Conservation (phyloP, 1,140 invertebrate genomes). For the Orchesella cincta region DNA sequence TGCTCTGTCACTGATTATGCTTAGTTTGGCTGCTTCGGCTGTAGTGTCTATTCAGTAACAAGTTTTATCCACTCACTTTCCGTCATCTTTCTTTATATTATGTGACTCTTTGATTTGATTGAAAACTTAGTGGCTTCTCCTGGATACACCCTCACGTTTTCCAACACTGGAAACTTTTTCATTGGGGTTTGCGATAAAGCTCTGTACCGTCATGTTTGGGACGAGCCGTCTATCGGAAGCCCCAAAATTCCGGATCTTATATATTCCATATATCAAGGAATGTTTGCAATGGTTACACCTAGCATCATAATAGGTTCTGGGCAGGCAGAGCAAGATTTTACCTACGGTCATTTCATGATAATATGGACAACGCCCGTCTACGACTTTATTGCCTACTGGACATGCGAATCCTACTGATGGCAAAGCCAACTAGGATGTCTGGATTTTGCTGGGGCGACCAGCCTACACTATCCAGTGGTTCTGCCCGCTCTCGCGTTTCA, state of each 20-base stretch:
- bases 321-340: background rate
- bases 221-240: background rate
- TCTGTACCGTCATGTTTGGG: background rate
- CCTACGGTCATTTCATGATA: conserved; percentile 7
- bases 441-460: conserved; percentile 22
- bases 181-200: background rate
- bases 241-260: background rate
- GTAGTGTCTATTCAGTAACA: background rate
- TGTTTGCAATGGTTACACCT: conserved; percentile 26
- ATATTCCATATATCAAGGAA: conserved; percentile 19
- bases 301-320: conserved; percentile 1
- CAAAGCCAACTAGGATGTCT: background rate
- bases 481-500: conserved; percentile 12
- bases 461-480: background rate
- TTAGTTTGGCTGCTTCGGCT: background rate
- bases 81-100: background rate
- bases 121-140: conserved; percentile 13
- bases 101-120: background rate
- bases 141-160: conserved; percentile 21
- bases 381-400: conserved; percentile 24
- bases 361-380: conserved; percentile 19
- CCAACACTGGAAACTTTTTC: background rate
- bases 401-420: conserved; percentile 13
- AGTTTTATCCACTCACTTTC: background rate
- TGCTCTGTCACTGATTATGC: background rate